Evolutionary conservation across 2,888 invertebrate genomes (phyloP).

Genomic region (Ptycholaimellus sp.): DNA sequence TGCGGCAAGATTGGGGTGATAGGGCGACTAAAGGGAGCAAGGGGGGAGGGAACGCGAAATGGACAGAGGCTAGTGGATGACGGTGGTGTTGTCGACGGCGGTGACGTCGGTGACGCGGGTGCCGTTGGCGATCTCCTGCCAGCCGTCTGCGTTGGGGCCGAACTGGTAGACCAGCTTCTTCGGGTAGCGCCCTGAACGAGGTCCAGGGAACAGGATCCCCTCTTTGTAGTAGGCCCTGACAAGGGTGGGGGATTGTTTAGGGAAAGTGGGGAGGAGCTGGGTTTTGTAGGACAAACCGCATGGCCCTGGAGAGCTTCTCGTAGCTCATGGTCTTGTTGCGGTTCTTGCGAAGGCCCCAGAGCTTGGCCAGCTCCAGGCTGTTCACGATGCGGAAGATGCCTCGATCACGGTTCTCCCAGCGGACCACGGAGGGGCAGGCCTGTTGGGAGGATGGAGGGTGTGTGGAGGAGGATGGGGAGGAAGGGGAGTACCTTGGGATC

Average conservation of each 20-base stretch:
- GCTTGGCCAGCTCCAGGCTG: background rate
- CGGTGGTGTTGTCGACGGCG: background rate
- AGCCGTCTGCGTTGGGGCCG: background rate
- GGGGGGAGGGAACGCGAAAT: too few species aligned
- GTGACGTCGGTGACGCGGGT: background rate
- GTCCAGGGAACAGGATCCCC: background rate
- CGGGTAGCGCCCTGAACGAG: background rate
- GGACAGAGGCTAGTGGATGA: background rate
- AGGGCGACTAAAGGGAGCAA: too few species aligned
- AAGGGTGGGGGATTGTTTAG: background rate
- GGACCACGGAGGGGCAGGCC: too few species aligned
- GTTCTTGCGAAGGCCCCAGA: background rate
- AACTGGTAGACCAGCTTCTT: constrained; percentile 1
- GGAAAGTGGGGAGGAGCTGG: background rate
- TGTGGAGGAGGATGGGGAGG: too few species aligned
- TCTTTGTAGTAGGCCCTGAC: background rate
- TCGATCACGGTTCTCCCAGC: background rate
- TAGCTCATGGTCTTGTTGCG: background rate
- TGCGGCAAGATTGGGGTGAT: too few species aligned
- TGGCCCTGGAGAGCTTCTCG: background rate
- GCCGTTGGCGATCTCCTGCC: background rate
- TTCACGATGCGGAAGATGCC: background rate
- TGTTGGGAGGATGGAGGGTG: too few species aligned
- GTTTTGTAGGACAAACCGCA: background rate
- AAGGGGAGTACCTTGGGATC: too few species aligned